Base-by-base conservation (phyloP, 2,113 vertebrate species). In the Indri indri region DNA sequence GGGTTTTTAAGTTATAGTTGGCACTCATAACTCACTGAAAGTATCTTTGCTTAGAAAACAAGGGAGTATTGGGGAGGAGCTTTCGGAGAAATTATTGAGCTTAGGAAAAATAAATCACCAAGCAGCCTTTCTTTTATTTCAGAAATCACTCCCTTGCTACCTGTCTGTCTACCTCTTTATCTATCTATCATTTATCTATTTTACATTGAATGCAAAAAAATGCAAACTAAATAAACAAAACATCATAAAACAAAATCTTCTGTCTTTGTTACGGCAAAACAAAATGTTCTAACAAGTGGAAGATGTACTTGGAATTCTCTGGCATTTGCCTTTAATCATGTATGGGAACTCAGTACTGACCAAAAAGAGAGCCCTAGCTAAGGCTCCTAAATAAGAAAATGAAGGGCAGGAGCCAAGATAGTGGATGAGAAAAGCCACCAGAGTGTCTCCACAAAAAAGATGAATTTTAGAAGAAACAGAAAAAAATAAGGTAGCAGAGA, bases 1-100 rank as follows among this genome's bases (percentile, higher is more conserved):
- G 50, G 59, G 74, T 97, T 98, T 98, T 96, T 42, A 97, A 97
- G 66, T 94, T 96, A 45, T 12, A 96, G 45, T 96, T 82, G 93
- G 8, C 94, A 82, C 23, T 88, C 47, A 66, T 97, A 97, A 98
- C 85, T 97, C 95, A 97, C 42, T 97, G 87, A 96, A 98, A 98
- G 97, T 95, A 30, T 25, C 27, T 63, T 68, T 97, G 59, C 84
- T 95, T 97, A 45, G 57, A 97, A 97, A 98, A 97, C 96, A 90
- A 97, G 63, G 57, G 65, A 97, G 63, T 54, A 32, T 12, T 5
- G 5, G 34, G 50, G 37, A 85, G 32, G 76, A 92, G 7, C 0
- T 50, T 92, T 96, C 68, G 81, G 13, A 97, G 9, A 97, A 96
- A 97, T 91, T 63, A 93, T 7, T 93, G 52, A 97, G 90, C 1